These are phyloP conservation scores for Heliangelus exortis DNA, from an alignment of 2,797 vertebrate genomes.

Conservation along the genomic window DNA sequence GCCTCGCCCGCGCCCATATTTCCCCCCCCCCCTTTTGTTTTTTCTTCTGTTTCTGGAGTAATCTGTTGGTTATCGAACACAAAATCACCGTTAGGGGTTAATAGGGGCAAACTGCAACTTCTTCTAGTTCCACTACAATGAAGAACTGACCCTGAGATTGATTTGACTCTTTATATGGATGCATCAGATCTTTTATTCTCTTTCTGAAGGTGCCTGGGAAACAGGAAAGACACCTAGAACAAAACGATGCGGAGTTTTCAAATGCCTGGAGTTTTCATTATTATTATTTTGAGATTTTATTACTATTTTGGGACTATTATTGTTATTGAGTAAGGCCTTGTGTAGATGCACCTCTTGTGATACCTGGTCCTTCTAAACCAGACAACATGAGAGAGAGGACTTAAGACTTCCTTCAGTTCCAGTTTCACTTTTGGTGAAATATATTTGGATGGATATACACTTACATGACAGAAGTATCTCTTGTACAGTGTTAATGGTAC, in stretches of 20 bases:
- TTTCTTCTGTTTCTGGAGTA: rapidly evolving
- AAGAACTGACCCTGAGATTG: background rate
- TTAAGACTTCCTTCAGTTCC: background rate
- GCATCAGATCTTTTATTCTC: background rate
- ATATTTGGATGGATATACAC: rapidly evolving
- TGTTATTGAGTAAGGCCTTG: background rate
- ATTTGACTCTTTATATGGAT: background rate
- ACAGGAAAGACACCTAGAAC: background rate
- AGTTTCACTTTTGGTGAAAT: background rate
- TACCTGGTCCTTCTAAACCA: background rate
- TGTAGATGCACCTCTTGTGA: no score
- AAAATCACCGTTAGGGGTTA: background rate
- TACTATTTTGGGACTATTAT: no score
- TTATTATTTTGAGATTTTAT: no score
- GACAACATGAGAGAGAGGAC: background rate
- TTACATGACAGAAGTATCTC: background rate
- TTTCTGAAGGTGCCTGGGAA: conserved; percentile 16
- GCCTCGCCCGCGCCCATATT: rapidly evolving
- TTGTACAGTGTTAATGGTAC: background rate
- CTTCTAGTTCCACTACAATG: background rate
- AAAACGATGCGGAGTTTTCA: background rate
- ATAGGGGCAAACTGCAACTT: background rate
- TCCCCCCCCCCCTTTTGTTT: no score
- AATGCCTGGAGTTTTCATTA: background rate
- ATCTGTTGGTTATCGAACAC: no score